These are phyloP conservation scores for Ciconia boyciana DNA, from an alignment of 2,113 vertebrate species.

Conservation along the genomic window DNA sequence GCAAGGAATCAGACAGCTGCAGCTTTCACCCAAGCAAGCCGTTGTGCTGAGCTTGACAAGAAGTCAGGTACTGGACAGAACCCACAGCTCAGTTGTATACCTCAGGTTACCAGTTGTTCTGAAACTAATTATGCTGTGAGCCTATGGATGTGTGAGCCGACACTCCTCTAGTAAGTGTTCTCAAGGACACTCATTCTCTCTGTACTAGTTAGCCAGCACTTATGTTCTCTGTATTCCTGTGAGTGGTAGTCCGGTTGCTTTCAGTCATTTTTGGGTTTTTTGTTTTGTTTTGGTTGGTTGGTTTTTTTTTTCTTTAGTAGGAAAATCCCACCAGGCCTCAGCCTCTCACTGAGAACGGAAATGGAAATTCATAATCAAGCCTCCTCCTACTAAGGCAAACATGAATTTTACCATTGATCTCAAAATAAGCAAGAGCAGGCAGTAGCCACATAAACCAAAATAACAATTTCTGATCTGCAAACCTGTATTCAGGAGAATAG, in stretches of 20 bases:
- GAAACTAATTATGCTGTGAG: background rate
- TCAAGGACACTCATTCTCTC: background rate
- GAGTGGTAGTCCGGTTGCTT: background rate
- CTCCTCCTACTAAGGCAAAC: background rate
- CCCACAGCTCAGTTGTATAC: fast-evolving
- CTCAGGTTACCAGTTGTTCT: background rate
- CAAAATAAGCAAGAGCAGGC: background rate
- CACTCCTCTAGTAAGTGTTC: background rate
- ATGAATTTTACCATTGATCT: background rate
- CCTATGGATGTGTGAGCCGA: background rate
- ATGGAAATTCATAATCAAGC: background rate
- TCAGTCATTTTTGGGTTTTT: background rate
- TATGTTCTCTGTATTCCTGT: background rate
- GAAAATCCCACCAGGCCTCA: background rate
- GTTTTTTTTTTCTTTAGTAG: background rate
- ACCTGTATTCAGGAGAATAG: background rate
- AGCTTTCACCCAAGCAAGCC: constrained; percentile 46
- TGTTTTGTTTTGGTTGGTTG: too few species aligned
- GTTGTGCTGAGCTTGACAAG: constrained; percentile 50
- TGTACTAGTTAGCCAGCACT: background rate
- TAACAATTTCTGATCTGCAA: background rate
- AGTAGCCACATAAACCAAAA: background rate
- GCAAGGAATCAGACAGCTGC: constrained; percentile 59
- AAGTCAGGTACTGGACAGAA: constrained; percentile 63
- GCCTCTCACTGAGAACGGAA: background rate